Evolutionary conservation across 23 tunicate genomes (phyloP), one percentile per base, ranked within the genome.

Genomic region (Aplidium turbinatum): DNA sequence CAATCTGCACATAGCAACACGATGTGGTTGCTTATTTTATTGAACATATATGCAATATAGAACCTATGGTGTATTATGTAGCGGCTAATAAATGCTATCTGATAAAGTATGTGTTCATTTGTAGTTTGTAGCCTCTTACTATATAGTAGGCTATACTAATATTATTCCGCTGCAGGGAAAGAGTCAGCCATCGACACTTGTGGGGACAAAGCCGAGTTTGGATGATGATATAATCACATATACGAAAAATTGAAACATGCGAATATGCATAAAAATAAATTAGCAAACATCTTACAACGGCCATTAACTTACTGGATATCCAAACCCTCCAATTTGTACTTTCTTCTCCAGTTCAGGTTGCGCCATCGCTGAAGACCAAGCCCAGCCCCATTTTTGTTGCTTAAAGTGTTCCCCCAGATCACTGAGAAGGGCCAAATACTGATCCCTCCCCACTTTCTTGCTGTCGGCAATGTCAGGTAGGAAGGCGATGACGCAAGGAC

Each of bases 381-480:
- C 31, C 99, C 99, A 95, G 4, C 99, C 99, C 99, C 99, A 95
- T 34, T 73, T 79, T 57, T 95, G 87, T 61, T 91, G 85, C 80
- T 95, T 95, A 73, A 63, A 95, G 2, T 63, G 68, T 1, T 95
- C 99, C 0, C 95, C 95, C 56, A 95, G 3, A 5, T 48, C 57
- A 13, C 57, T 51, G 42, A 95, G 47, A 57, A 89, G 33, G 20
- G 69, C 83, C 24, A 95, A 54, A 30, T 73, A 72, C 1, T 73
- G 78, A 50, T 95, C 89, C 34, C 99, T 68, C 4, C 93, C 96
- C 7, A 73, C 77, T 35, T 96, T 95, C 33, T 92, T 86, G 42
- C 38, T 40, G 65, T 95, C 99, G 26, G 61, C 32, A 24, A 95
- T 73, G 65, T 95, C 83, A 31, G 99, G 96, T 21, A 95, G 57